Conservation (phyloP, 2,888 invertebrate species). For the Zonitis immaculata region DNA sequence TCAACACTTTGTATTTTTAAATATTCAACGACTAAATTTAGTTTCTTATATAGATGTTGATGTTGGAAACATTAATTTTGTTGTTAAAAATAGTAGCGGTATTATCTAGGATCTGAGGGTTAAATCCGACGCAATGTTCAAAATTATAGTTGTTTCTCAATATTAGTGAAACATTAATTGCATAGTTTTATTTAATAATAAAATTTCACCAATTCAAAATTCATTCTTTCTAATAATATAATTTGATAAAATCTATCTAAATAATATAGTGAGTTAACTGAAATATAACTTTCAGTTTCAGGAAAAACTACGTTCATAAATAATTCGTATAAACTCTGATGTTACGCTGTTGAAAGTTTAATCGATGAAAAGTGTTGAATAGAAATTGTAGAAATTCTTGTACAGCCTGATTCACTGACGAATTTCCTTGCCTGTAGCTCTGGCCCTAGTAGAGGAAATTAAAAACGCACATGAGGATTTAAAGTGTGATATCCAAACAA, state of each 20-base stretch:
- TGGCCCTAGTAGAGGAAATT: no score
- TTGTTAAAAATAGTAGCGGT: not conserved
- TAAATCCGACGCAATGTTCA: not conserved
- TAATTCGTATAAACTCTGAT: not conserved
- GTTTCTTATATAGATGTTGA: not conserved
- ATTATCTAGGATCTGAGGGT: not conserved
- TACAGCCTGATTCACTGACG: no score
- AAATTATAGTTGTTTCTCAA: not conserved
- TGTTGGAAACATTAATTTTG: not conserved
- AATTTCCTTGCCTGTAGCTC: no score
- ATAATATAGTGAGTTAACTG: not conserved
- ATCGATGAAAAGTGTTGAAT: not conserved
- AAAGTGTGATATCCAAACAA: no score
- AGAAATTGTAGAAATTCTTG: not conserved
- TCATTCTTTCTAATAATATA: not conserved
- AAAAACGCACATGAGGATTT: no score
- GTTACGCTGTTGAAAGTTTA: not conserved
- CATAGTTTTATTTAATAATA: not conserved
- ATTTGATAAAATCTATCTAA: not conserved
- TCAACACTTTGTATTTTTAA: not conserved
- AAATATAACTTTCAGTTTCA: not conserved
- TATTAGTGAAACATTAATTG: not conserved
- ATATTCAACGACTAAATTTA: not conserved
- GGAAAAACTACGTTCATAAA: not conserved
- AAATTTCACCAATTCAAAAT: not conserved